A percentile compares a stretch with the other conserved stretches of the same genome.
phyloP scores from a whole-genome alignment of 2,888 invertebrate genomes.

The Torymus aiolomorphi region DNA sequence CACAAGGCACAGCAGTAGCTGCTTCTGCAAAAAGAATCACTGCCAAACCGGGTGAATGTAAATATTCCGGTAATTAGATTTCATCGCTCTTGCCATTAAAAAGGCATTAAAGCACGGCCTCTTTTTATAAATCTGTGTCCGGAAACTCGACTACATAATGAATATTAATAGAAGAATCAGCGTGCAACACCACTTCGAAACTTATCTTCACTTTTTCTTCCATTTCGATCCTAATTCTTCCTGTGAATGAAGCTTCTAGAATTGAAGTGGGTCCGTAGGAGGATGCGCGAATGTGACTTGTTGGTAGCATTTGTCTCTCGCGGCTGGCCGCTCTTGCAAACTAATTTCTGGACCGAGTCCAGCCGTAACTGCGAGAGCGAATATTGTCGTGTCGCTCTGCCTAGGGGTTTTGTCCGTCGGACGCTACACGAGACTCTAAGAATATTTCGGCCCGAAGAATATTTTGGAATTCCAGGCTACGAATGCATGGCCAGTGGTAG shows the following conservation, averaged over 20 bases:
- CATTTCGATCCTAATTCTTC: too few species aligned
- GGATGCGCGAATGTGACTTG: too few species aligned
- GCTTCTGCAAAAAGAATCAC: neutral
- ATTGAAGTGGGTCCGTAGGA: conserved; percentile 19
- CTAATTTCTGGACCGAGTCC: conserved; percentile 43
- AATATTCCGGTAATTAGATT: conserved; percentile 30
- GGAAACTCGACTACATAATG: neutral
- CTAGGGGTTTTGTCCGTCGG: too few species aligned
- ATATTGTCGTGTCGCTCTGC: neutral
- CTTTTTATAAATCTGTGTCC: too few species aligned
- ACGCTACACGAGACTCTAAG: too few species aligned
- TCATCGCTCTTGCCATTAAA: conserved; percentile 10
- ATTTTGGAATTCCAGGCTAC: too few species aligned
- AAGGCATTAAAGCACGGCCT: neutral
- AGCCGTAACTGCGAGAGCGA: neutral
- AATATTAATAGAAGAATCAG: neutral
- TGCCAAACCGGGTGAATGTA: neutral
- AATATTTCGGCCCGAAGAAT: too few species aligned
- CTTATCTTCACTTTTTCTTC: too few species aligned
- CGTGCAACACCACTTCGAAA: too few species aligned
- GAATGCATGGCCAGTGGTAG: too few species aligned
- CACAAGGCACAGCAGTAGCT: too few species aligned
- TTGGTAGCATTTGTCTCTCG: conserved; percentile 17
- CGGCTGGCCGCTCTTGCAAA: conserved; percentile 32
- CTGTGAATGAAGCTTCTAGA: neutral